A percentile compares a stretch with the other conserved stretches of the same genome.
phyloP scores from a whole-genome alignment of 2,113 vertebrate genomes.

The Lasiurus borealis region DNA sequence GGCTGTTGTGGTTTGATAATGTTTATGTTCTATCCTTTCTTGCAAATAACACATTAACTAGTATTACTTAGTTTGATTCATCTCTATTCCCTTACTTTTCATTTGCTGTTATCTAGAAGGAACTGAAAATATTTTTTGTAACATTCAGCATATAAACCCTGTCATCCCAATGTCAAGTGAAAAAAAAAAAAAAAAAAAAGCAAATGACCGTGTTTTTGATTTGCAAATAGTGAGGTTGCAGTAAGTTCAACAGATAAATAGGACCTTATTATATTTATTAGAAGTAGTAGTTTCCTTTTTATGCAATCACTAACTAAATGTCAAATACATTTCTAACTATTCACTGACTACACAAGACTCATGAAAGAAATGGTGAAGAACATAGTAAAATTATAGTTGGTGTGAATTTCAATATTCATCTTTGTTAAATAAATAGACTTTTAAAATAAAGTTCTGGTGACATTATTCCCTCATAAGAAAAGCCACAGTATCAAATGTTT shows the following conservation, averaged over 20 bases:
- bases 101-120: background rate
- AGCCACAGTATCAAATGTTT: background rate
- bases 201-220: background rate
- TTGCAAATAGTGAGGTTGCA: conserved; percentile 15
- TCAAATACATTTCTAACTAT: conserved; percentile 13
- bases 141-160: conserved; percentile 23
- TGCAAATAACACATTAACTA: background rate
- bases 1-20: background rate
- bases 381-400: background rate
- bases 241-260: background rate
- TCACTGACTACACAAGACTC: background rate
- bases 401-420: conserved; percentile 20
- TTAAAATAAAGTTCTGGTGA: conserved; percentile 50
- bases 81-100: background rate
- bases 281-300: conserved; percentile 34
- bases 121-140: conserved; percentile 11
- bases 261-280: background rate
- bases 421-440: conserved; percentile 24
- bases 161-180: background rate
- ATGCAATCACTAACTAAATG: conserved; percentile 32
- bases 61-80: background rate
- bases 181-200: background rate
- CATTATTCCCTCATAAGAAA: background rate
- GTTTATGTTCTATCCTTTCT: background rate
- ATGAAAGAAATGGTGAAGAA: conserved; percentile 59